Percentiles rank a stretch among this genome's conserved stretches.
Evolutionary conservation across 1,140 invertebrate species (phyloP).

Genomic region (Lepidotrigona ventralis): DNA sequence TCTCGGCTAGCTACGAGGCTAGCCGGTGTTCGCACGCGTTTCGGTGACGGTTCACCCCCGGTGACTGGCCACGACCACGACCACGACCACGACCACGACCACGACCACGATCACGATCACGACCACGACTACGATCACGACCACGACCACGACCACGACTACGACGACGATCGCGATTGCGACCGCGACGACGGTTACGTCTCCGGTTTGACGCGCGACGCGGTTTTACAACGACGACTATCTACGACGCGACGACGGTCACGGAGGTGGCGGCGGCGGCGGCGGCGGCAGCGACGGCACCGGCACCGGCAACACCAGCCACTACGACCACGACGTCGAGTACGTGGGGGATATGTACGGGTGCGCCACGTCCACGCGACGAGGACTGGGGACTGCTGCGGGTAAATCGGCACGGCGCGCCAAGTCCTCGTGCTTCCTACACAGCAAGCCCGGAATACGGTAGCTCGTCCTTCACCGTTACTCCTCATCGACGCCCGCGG

Average conservation of each 20-base stretch:
- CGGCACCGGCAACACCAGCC: conserved; percentile 44
- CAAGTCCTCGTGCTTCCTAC: conserved; percentile 71
- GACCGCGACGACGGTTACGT: conserved; percentile 17
- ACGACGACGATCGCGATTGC: conserved; percentile 4
- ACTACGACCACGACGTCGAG: conserved; percentile 59
- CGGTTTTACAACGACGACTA: conserved; percentile 21
- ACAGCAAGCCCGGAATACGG: conserved; percentile 76
- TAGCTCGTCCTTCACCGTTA: conserved; percentile 76
- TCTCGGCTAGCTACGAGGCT: conserved; percentile 35
- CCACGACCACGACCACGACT: conserved; percentile 6
- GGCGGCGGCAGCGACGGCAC: conserved; percentile 22
- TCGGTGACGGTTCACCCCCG: conserved; percentile 16
- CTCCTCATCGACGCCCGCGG: conserved; percentile 78
- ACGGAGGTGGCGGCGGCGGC: not conserved
- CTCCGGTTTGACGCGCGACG: conserved; percentile 38
- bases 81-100: not conserved
- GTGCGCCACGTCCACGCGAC: conserved; percentile 65
- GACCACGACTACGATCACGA: conserved; percentile 12
- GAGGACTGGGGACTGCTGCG: conserved; percentile 71
- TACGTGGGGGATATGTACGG: conserved; percentile 68
- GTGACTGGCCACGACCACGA: conserved; percentile 30
- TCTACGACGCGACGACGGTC: conserved; percentile 16
- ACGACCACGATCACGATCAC: conserved; percentile 6
- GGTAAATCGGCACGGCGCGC: conserved; percentile 72
- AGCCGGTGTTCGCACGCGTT: conserved; percentile 21